Evolutionary conservation across 2,113 vertebrate genomes (phyloP).

Genomic region (Chaetodon auriga): DNA sequence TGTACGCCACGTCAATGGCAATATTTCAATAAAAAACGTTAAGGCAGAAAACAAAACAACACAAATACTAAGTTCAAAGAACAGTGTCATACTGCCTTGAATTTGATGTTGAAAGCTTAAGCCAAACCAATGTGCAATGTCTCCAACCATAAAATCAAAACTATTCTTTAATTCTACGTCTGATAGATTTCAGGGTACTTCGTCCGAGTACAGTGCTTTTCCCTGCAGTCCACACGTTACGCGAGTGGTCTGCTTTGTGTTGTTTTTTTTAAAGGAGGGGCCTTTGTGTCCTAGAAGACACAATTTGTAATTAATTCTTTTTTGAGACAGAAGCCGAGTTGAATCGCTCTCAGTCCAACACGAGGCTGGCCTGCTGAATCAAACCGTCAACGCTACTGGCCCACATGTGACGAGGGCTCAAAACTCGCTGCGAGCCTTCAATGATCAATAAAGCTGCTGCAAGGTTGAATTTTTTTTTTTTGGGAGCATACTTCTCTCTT

Average conservation of each 20-base stretch:
- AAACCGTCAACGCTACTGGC: slow-evolving; percentile 35
- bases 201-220: slow-evolving; percentile 47
- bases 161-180: slow-evolving; percentile 53
- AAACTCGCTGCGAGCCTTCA: slow-evolving; percentile 49
- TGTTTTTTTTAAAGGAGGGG: neutral
- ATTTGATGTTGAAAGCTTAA: slow-evolving; percentile 63
- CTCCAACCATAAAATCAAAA: slow-evolving; percentile 56
- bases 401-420: slow-evolving; percentile 56
- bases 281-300: slow-evolving; percentile 34
- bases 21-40: slow-evolving; percentile 65
- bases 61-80: slow-evolving; percentile 62
- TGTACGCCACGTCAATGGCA: slow-evolving; percentile 62
- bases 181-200: slow-evolving; percentile 57
- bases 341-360: slow-evolving; percentile 34
- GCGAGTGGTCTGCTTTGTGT: slow-evolving; percentile 30
- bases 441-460: slow-evolving; percentile 63
- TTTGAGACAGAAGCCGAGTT: slow-evolving; percentile 66
- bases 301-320: slow-evolving; percentile 13
- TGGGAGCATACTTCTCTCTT: slow-evolving; percentile 44
- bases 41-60: slow-evolving; percentile 74
- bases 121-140: slow-evolving; percentile 71
- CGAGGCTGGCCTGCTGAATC: slow-evolving; percentile 51
- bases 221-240: slow-evolving; percentile 37
- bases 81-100: slow-evolving; percentile 62
- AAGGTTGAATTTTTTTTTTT: slow-evolving; percentile 38